These are phyloP conservation scores for Mionectes macconnelli DNA, from an alignment of 2,113 vertebrate genomes.

Conservation along the genomic window DNA sequence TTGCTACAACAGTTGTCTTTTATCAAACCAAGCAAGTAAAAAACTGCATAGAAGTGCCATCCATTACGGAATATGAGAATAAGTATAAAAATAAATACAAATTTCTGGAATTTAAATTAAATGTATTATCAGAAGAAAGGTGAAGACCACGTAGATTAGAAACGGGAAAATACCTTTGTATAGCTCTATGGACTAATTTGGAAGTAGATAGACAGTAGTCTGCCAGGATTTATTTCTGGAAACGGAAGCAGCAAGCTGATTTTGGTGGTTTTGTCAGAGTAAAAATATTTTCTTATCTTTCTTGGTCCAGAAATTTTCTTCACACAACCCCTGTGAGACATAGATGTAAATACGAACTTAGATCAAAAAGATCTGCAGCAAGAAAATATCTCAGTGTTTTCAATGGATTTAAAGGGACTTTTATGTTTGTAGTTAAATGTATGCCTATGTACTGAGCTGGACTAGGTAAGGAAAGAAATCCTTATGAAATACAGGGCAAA, in stretches of 20 bases:
- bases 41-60: background rate
- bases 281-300: background rate
- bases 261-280: background rate
- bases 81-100: background rate
- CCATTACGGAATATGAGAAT: background rate
- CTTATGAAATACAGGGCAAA: background rate
- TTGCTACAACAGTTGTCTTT: background rate
- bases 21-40: background rate
- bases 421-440: background rate
- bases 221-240: background rate
- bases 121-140: background rate
- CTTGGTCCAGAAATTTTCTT: background rate
- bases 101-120: background rate
- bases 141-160: background rate
- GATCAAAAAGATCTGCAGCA: background rate
- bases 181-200: background rate
- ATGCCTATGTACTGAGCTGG: background rate
- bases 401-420: background rate
- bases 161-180: background rate
- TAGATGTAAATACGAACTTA: background rate
- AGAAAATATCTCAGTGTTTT: background rate
- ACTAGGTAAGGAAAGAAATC: background rate
- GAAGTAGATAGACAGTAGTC: background rate
- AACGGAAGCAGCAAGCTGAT: background rate
- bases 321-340: background rate